Conservation (phyloP, 2,113 vertebrate genomes). For the Phrynosoma platyrhinos region DNA sequence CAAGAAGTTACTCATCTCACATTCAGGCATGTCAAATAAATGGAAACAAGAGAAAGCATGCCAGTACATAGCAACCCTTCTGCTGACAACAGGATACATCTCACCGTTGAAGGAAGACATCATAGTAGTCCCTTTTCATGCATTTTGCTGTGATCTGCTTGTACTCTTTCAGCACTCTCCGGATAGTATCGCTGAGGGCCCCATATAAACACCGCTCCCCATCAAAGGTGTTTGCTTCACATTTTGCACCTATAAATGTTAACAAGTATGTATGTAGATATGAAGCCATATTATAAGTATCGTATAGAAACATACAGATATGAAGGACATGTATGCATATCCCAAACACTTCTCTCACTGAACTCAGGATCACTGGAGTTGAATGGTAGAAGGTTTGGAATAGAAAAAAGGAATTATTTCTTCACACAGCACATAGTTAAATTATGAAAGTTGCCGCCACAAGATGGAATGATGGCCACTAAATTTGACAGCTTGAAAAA, state of each 20-base stretch:
- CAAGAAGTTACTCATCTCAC: background rate
- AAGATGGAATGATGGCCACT: background rate
- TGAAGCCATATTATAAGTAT: background rate
- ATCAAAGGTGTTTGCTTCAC: conserved; percentile 97
- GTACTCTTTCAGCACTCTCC: conserved; percentile 90
- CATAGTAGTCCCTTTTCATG: conserved; percentile 91
- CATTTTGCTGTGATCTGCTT: conserved; percentile 90
- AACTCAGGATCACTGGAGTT: background rate
- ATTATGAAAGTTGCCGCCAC: background rate
- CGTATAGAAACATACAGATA: background rate
- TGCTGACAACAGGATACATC: background rate
- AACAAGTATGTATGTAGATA: background rate
- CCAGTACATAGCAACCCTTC: background rate
- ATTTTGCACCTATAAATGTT: conserved; percentile 86
- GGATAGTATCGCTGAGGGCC: conserved; percentile 89
- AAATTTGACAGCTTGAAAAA: background rate
- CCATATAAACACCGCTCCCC: conserved; percentile 94
- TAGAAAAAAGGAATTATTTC: background rate
- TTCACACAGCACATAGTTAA: background rate
- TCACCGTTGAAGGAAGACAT: conserved; percentile 93
- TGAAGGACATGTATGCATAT: background rate
- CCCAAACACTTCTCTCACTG: background rate
- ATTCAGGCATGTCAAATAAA: background rate
- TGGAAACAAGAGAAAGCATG: background rate
- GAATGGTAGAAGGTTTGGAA: background rate